Conservation (phyloP, 2,113 vertebrate species). For the Pitta sordida region DNA sequence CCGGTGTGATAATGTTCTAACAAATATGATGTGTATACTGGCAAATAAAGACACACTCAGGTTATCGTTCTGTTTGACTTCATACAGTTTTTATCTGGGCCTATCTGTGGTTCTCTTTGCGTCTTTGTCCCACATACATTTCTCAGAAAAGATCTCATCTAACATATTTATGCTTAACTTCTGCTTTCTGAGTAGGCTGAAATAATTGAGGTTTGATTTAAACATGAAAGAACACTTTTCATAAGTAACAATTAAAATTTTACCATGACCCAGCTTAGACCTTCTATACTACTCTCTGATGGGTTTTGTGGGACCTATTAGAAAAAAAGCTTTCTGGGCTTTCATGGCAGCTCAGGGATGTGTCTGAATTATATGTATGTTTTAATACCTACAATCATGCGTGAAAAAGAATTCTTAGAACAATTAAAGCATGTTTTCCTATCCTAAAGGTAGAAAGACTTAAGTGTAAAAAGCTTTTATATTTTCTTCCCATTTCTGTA, state of each 20-base stretch:
- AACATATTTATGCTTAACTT: neutral
- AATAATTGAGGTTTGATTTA: neutral
- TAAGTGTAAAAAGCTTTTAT: neutral
- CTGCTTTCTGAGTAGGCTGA: neutral
- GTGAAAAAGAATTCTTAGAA: neutral
- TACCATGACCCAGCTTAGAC: neutral
- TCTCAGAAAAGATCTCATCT: neutral
- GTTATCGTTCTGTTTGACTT: neutral
- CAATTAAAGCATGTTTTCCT: neutral
- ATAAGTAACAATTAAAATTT: neutral
- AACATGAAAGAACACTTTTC: neutral
- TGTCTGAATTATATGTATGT: neutral
- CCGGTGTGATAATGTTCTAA: neutral
- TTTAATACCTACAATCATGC: neutral
- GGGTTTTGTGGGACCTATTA: neutral
- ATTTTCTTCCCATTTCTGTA: neutral
- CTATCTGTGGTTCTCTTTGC: neutral
- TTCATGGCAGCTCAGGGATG: neutral
- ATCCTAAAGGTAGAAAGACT: neutral
- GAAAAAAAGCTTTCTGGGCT: neutral
- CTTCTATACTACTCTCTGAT: neutral
- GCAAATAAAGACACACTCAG: conserved; percentile 54
- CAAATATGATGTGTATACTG: conserved; percentile 1
- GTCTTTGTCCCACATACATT: neutral
- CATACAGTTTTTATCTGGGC: neutral